Base-by-base conservation (phyloP, 2,888 invertebrate genomes). In the Erebia ligea region DNA sequence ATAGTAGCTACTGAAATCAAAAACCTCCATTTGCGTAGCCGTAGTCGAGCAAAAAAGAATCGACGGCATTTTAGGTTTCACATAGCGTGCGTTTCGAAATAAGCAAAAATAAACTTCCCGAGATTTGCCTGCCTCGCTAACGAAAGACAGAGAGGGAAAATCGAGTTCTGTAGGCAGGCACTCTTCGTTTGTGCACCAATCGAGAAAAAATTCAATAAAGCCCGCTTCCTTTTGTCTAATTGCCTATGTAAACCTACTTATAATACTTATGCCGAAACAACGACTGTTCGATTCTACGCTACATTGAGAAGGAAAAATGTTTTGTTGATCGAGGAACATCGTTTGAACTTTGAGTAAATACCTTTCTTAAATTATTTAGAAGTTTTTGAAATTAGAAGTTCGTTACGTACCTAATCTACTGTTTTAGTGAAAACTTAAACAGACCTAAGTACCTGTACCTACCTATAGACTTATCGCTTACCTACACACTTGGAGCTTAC, bases 161-260 rank as follows among this genome's bases (percentile, higher is more conserved):
- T 8, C 62, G 45, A 83, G 83, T 80, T 81, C 81, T 54, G 56
- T 88, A 86, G 86, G 88, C 86, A 86, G 86, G 88, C 86, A 84
- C 91, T 91, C 88, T 86, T 90, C 91, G 82, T 86, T 89, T 89
- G 88, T 88, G 89, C 88, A 87, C 87, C 87, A 89, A 89, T 91
- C 88, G 89, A 87, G 90, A 90, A 91, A 90, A 91, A 92, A 91
- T 91, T 91, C 91, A 90, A 91, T 91, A 91, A 91, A 87, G 86
- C 86, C 84, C 84, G 87, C 87, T 88, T 91, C 89, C 90, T 88
- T 89, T 89, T 88, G 86, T 90, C 89, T 91, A 91, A 91, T 92
- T 91, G 89, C 88, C 87, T 89, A 87, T 86, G 86, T 87, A 88
- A 86, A 87, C 83, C 80, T 89, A 89, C 86, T 82, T 86, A 86